Percentiles rank a stretch among this genome's conserved stretches.
phyloP scores from a whole-genome alignment of 37 sponge, comb jelly and placozoan species.

The Theonella swinhoei region DNA sequence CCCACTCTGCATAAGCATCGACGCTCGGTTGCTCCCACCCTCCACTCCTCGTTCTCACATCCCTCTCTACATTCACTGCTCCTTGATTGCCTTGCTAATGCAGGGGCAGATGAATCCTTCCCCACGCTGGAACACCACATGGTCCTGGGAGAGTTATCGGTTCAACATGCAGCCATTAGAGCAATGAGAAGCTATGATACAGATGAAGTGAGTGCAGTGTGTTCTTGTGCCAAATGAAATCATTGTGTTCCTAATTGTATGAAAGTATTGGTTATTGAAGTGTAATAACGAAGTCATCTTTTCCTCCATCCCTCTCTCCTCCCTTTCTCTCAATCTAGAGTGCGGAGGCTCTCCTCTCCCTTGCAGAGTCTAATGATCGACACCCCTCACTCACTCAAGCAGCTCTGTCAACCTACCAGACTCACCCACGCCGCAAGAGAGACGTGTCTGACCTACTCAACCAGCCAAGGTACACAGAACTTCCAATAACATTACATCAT shows the following conservation, averaged over 20 bases:
- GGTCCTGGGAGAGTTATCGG: neutral
- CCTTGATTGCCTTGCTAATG: conserved; percentile 68
- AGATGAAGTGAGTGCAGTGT: conserved; percentile 46
- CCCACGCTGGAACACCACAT: conserved; percentile 14
- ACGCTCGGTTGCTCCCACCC: neutral
- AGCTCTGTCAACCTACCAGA: conserved; percentile 34
- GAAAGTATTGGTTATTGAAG: too few relatives aligned
- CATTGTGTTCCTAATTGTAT: neutral
- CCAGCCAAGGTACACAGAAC: neutral
- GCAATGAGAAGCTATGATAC: conserved; percentile 44
- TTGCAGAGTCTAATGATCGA: conserved; percentile 17
- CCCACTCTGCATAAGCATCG: conserved; percentile 1
- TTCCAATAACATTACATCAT: neutral
- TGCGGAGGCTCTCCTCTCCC: conserved; percentile 40
- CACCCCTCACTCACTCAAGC: conserved; percentile 36
- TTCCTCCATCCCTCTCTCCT: too few relatives aligned
- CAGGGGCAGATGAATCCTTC: conserved; percentile 22
- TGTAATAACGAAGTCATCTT: too few relatives aligned
- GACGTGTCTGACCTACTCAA: conserved; percentile 39
- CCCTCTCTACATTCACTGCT: conserved; percentile 28
- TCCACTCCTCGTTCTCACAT: neutral
- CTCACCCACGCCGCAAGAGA: conserved; percentile 39
- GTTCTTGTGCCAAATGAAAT: neutral
- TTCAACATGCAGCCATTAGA: conserved; percentile 62
- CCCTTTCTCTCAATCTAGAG: conserved; percentile 16